Evolutionary conservation across 1,140 invertebrate species (phyloP), one percentile per base, ranked within the genome.

Genomic region (Dinoponera quadriceps): DNA sequence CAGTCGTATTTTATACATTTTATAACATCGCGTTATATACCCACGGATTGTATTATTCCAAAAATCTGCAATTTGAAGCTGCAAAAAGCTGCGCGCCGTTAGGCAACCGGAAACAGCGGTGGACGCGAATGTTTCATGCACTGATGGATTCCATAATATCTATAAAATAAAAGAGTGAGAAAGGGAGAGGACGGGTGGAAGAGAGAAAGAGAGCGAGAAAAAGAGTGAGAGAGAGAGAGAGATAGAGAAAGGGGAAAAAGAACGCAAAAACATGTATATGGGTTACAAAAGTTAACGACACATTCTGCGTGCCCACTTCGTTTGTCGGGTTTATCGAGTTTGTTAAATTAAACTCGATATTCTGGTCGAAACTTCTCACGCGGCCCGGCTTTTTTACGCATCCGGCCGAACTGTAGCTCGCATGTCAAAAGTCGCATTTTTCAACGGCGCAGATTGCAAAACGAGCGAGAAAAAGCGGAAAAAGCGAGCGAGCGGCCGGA

Each of bases 341-440:
- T 65, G 73, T 77, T 69, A 57, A 80, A 80, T 71, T 80, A 80
- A 80, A 80, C 75, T 80, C 54, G 65, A 59, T 71, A 80, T 78
- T 27, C 60, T 33, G 73, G n/a, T 9, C 63, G 29, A 78, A 44
- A 65, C 22, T 80, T 69, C 65, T 71, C 75, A 29, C 5, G 38
- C 38, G 5, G 62, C 20, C 29, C 13, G 33, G n/a, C n/a, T 54
- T 69, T 80, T 44, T 80, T 80, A 48, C 65, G 65, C 75, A 54
- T n/a, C 18, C 33, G 33, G 54, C 33, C 55, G 63, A 57, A 68
- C 72, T 44, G n/a, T 69, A 78, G 63, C 51, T 68, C 65, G 22
- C 65, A 33, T 71, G 66, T 69, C 51, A 71, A 80, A 80, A 80
- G 65, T 80, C 48, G 18, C 25, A 66, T 51, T 44, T 44, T 44